Conservation (phyloP, 2,888 invertebrate species). For the Crematogaster levior region DNA sequence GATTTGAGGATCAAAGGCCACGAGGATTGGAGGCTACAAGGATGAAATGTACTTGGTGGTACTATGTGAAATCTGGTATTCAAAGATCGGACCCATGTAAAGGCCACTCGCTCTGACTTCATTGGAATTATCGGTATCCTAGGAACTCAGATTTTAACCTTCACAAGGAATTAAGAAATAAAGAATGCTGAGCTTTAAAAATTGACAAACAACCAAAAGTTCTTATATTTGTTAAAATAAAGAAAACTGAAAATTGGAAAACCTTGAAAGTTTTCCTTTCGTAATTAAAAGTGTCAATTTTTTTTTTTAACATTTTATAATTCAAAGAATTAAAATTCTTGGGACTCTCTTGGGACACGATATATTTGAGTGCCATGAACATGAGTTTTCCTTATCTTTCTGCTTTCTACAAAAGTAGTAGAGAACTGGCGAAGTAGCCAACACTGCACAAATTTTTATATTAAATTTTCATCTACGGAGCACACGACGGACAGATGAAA, state of each 20-base stretch:
- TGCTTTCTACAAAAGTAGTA: constrained; percentile 19
- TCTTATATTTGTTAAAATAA: not conserved
- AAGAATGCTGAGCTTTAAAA: not conserved
- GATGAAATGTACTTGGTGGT: constrained; percentile 32
- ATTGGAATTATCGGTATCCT: not conserved
- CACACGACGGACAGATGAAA: constrained; percentile 29
- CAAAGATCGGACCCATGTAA: not conserved
- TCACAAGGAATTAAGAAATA: not conserved
- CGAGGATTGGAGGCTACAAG: not conserved
- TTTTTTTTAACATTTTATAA: not conserved
- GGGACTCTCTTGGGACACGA: not conserved
- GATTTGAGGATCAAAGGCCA: constrained; percentile 36
- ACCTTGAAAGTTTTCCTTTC: not conserved
- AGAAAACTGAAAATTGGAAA: not conserved
- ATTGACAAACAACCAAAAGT: not conserved
- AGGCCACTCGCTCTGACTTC: not conserved
- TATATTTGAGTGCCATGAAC: constrained; percentile 6
- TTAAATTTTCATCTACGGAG: constrained; percentile 44
- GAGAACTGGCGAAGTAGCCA: not conserved
- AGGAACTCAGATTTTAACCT: not conserved
- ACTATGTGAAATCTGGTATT: constrained; percentile 27
- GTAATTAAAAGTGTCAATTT: too few species aligned
- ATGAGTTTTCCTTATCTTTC: not conserved
- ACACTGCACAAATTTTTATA: constrained; percentile 49
- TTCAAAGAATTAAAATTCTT: not conserved